Evolutionary conservation across 2,113 vertebrate species (phyloP).

Genomic region (Corvus moneduloides): DNA sequence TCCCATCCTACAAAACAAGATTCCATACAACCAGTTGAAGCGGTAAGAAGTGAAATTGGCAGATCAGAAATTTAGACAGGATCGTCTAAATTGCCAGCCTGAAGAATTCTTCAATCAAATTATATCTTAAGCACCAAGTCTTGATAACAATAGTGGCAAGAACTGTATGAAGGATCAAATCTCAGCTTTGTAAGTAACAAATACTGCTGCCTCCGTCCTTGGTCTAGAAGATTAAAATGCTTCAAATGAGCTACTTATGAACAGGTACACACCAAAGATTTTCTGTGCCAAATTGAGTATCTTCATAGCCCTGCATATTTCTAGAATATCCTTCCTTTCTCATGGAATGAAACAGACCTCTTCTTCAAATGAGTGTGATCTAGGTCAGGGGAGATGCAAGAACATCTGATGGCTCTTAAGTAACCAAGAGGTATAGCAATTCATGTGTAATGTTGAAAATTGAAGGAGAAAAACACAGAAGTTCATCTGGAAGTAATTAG

Average conservation of each 20-base stretch:
- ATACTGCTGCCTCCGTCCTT: background rate
- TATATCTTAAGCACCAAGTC: background rate
- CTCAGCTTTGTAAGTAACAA: background rate
- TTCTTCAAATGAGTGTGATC: background rate
- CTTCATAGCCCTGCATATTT: background rate
- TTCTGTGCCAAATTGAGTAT: background rate
- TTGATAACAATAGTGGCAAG: background rate
- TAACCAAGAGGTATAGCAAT: background rate
- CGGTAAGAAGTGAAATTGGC: background rate
- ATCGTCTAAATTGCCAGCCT: background rate
- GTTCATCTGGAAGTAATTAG: background rate
- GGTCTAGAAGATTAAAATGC: background rate
- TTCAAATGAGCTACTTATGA: background rate
- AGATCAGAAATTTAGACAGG: background rate
- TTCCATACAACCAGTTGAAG: background rate
- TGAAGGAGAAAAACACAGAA: background rate
- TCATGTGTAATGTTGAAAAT: background rate
- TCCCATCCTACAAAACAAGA: slow-evolving; percentile 11
- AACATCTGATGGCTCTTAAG: background rate
- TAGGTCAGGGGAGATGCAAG: background rate
- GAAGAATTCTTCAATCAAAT: background rate
- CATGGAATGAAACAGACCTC: background rate
- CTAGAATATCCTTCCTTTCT: background rate
- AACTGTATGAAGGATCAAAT: background rate
- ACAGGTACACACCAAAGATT: background rate